These are phyloP conservation scores for Sarcophaga variegata DNA, from an alignment of 2,888 invertebrate species.

Conservation along the genomic window DNA sequence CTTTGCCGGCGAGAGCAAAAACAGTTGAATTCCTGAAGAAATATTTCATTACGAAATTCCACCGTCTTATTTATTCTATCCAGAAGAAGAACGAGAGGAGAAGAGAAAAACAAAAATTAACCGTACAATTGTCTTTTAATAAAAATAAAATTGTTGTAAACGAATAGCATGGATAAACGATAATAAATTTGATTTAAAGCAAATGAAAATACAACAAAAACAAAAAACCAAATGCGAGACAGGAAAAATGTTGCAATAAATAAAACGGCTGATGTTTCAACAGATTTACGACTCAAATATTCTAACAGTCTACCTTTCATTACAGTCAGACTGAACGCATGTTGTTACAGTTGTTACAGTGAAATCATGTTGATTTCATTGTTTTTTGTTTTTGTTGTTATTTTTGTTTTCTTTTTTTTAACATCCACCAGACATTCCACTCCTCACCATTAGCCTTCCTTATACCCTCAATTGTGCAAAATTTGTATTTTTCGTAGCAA, in stretches of 20 bases:
- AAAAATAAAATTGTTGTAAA: constrained; percentile 25
- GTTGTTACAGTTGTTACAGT: too few species aligned
- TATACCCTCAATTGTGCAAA: too few species aligned
- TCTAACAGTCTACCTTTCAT: neutral
- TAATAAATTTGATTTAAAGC: constrained; percentile 51
- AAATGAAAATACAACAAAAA: neutral
- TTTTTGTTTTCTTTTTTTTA: neutral
- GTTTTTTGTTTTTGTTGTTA: too few species aligned
- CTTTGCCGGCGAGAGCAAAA: neutral
- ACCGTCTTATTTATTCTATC: neutral
- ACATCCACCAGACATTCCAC: neutral
- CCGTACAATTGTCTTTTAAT: constrained; percentile 57
- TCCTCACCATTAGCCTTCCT: too few species aligned
- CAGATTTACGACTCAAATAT: constrained; percentile 56
- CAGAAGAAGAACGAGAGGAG: neutral
- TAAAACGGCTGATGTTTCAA: neutral
- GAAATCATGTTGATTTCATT: too few species aligned
- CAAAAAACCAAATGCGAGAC: constrained; percentile 1
- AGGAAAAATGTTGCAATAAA: constrained; percentile 29
- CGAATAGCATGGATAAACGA: constrained; percentile 26
- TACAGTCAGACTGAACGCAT: too few species aligned
- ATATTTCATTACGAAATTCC: constrained; percentile 15
- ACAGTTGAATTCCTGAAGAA: neutral
- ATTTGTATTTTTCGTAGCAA: too few species aligned
- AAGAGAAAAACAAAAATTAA: constrained; percentile 26